These are phyloP conservation scores for Mallotus villosus DNA, from an alignment of 2,797 vertebrate species.

Conservation along the genomic window DNA sequence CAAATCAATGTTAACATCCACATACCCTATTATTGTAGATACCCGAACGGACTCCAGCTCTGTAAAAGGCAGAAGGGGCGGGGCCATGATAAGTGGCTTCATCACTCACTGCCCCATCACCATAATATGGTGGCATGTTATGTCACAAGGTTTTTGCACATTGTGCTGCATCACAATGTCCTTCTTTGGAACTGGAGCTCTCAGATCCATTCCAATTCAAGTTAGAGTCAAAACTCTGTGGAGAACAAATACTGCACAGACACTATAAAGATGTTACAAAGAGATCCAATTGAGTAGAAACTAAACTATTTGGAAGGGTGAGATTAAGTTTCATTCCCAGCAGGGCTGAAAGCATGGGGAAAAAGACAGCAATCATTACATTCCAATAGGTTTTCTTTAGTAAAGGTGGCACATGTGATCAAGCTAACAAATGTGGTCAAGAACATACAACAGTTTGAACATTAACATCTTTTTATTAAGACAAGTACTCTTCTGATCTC, in stretches of 20 bases:
- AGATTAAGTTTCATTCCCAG: conserved; percentile 10
- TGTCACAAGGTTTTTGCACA: neutral
- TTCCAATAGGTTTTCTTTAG: neutral
- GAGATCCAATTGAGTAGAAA: conserved; percentile 41
- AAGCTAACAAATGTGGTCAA: neutral
- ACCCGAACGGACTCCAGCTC: conserved; percentile 5
- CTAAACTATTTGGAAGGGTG: neutral
- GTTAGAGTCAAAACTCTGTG: neutral
- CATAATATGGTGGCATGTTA: neutral
- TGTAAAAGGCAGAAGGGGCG: neutral
- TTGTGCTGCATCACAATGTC: neutral
- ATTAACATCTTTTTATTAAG: conserved; percentile 99
- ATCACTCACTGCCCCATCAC: neutral
- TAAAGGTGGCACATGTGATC: neutral
- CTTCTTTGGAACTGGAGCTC: neutral
- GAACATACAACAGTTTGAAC: conserved; percentile 75
- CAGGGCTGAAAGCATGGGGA: conserved; percentile 31
- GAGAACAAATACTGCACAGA: neutral
- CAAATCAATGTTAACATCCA: conserved; percentile 56
- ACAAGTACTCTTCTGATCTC: conserved; percentile 97
- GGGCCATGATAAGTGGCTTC: neutral
- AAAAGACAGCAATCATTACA: conserved; percentile 31
- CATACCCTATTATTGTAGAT: conserved; percentile 33
- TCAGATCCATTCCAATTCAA: neutral
- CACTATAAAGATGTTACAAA: conserved; percentile 23